Evolutionary conservation across 2,113 vertebrate genomes (phyloP).

Genomic region (Nibea coibor): DNA sequence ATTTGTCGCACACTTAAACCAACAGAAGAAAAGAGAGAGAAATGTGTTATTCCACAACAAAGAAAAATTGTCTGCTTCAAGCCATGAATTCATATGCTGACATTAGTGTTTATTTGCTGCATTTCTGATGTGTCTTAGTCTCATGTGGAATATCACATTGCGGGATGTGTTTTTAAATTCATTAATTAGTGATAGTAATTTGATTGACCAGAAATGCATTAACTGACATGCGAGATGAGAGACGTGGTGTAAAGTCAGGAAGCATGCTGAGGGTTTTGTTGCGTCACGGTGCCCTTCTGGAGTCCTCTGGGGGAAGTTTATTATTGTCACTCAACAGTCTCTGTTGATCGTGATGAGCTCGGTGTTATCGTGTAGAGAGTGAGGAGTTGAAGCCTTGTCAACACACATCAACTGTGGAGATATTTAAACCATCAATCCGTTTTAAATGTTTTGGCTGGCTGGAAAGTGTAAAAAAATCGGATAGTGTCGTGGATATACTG

Average conservation of each 20-base stretch:
- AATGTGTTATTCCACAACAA: not conserved
- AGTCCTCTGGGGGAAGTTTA: not conserved
- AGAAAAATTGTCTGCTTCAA: not conserved
- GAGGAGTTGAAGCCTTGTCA: not conserved
- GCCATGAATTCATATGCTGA: not conserved
- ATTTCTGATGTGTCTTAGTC: not conserved
- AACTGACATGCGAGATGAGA: not conserved
- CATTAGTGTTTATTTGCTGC: not conserved
- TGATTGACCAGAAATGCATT: not conserved
- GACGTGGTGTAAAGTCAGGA: not conserved
- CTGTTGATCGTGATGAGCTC: no score
- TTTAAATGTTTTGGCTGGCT: not conserved
- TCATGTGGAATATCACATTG: no score
- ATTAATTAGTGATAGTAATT: not conserved
- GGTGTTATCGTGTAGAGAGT: no score
- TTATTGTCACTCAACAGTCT: not conserved
- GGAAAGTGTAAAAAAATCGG: not conserved
- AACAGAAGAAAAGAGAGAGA: not conserved
- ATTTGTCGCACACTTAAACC: slow-evolving; percentile 6
- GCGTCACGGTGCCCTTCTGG: not conserved
- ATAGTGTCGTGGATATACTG: not conserved
- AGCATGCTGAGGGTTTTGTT: not conserved
- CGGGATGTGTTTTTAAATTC: not conserved
- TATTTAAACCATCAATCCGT: not conserved
- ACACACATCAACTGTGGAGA: not conserved